These are phyloP conservation scores for Siphlonurus alternatus DNA, from an alignment of 2,888 invertebrate species.

Conservation along the genomic window DNA sequence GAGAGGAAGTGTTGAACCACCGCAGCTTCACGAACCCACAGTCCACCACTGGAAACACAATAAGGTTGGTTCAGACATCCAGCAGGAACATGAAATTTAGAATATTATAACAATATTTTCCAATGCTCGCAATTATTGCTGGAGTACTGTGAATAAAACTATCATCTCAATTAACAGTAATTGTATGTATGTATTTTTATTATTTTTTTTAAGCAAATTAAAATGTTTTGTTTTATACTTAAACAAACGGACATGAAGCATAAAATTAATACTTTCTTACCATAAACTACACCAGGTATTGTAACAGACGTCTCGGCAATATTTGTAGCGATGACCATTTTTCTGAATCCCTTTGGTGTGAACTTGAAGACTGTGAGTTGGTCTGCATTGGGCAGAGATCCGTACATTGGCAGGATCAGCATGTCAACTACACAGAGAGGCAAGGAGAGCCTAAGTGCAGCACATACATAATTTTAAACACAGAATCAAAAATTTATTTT, in stretches of 20 bases:
- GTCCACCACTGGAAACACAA: conserved; percentile 58
- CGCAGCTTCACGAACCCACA: conserved; percentile 90
- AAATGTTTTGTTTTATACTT: too few species aligned
- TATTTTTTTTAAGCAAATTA: too few species aligned
- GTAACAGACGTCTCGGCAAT: conserved; percentile 96
- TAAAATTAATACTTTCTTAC: too few species aligned
- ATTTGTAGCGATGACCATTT: conserved; percentile 87
- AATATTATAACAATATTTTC: not conserved
- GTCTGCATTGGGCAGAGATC: conserved; percentile 67
- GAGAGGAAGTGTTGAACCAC: conserved; percentile 70
- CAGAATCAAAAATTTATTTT: too few species aligned
- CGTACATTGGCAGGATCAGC: conserved; percentile 77
- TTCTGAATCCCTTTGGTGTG: conserved; percentile 55
- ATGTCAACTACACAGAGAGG: conserved; percentile 27
- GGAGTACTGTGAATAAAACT: too few species aligned
- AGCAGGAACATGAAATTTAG: not conserved
- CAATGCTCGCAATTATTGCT: too few species aligned
- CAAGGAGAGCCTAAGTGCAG: too few species aligned
- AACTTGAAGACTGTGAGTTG: conserved; percentile 74
- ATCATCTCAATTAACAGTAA: too few species aligned
- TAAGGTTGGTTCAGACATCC: not conserved
- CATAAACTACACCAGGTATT: conserved; percentile 80
- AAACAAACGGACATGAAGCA: too few species aligned
- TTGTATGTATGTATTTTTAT: too few species aligned
- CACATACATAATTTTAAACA: too few species aligned